Conservation (phyloP, 2,888 invertebrate species). For the Tolmerus cingulatus region DNA sequence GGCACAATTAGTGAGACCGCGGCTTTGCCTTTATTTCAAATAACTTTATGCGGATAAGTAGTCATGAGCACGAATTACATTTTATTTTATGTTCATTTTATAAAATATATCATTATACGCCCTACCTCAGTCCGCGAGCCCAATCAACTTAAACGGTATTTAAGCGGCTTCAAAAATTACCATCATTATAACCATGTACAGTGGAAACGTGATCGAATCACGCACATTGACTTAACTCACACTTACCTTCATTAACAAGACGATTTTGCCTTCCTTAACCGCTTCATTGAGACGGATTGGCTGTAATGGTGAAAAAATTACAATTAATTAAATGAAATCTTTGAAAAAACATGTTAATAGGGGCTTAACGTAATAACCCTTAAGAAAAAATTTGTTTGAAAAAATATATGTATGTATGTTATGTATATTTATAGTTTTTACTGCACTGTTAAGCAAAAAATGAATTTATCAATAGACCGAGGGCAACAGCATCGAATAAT, state of each 20-base stretch:
- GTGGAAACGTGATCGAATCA: neutral
- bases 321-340: conserved; percentile 1
- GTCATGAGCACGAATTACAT: neutral
- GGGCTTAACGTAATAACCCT: neutral
- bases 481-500: neutral
- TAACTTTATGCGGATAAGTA: neutral
- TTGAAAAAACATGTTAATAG: neutral
- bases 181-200: neutral
- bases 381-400: neutral
- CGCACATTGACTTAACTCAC: neutral
- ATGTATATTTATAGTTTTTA: neutral
- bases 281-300: conserved; percentile 22
- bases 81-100: neutral
- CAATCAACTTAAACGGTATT: neutral
- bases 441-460: neutral
- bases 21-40: neutral
- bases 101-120: neutral
- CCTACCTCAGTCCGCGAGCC: neutral
- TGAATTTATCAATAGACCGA: neutral
- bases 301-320: neutral
- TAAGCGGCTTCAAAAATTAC: neutral
- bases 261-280: neutral
- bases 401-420: too few species aligned
- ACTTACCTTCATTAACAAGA: conserved; percentile 32
- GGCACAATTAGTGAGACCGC: neutral